Conservation (phyloP, 1,140 invertebrate genomes). For the Grapholita molesta region DNA sequence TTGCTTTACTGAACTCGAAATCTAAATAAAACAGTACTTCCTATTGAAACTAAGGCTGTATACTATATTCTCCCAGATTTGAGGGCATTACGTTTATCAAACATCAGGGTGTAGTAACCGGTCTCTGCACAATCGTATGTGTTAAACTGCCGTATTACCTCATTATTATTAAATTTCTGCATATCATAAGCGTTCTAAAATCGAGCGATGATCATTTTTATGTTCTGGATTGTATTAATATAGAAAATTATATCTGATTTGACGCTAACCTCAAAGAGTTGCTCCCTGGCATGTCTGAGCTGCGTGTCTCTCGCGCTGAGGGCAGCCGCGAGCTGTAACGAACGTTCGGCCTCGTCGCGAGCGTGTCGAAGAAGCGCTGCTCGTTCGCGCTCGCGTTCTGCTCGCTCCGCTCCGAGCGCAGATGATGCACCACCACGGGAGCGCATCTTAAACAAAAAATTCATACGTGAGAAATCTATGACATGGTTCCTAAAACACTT, state of each 20-base stretch:
- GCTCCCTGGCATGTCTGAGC: constrained; percentile 89
- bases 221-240: not conserved
- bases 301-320: constrained; percentile 91
- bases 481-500: no score
- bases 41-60: no score
- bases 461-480: not conserved
- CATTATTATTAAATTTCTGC: no score
- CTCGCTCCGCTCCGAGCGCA: constrained; percentile 85
- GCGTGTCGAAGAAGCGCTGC: constrained; percentile 93
- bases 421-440: constrained; percentile 77
- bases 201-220: no score
- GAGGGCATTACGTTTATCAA: no score
- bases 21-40: not conserved
- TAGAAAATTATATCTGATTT: not conserved
- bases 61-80: no score
- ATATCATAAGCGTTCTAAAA: no score
- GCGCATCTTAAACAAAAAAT: constrained; percentile 68
- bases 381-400: constrained; percentile 91
- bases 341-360: constrained; percentile 92
- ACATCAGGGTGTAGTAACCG: no score
- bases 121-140: no score
- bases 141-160: no score
- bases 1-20: not conserved
- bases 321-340: constrained; percentile 90
- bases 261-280: constrained; percentile 85